phyloP scores from a whole-genome alignment of 1,140 invertebrate species.

The Drosophila orosa region DNA sequence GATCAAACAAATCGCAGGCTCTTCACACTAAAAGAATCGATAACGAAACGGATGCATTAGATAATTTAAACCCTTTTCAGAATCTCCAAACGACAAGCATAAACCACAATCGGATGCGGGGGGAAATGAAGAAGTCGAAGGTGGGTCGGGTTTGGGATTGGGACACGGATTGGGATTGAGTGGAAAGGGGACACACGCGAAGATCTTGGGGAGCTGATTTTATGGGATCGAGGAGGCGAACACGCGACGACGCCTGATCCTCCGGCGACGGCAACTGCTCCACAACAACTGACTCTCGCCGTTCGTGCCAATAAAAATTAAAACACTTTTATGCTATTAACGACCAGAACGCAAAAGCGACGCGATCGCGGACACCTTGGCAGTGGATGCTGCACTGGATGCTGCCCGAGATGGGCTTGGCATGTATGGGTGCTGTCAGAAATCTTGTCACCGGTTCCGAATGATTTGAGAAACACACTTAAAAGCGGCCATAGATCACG shows the following conservation, averaged over 20 bases:
- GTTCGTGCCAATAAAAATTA: conserved; percentile 81
- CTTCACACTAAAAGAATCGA: conserved; percentile 66
- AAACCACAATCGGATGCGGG: conserved; percentile 29
- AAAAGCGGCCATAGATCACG: conserved; percentile 50
- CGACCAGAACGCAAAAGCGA: conserved; percentile 65
- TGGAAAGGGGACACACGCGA: conserved; percentile 57
- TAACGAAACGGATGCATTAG: conserved; percentile 79
- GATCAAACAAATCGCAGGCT: conserved; percentile 65
- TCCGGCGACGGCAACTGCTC: conserved; percentile 57
- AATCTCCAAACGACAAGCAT: conserved; percentile 50
- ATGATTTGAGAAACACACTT: conserved; percentile 42
- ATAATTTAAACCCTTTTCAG: conserved; percentile 65
- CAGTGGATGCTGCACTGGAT: conserved; percentile 32
- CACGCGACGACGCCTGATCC: conserved; percentile 63
- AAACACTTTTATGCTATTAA: conserved; percentile 81
- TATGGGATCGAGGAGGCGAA: conserved; percentile 58
- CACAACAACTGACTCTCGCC: conserved; percentile 61
- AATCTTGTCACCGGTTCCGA: conserved; percentile 25
- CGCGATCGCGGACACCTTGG: conserved; percentile 54
- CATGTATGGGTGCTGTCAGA: conserved; percentile 52
- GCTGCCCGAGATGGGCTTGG: conserved; percentile 30
- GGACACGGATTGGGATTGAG: conserved; percentile 4
- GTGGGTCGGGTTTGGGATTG: background rate
- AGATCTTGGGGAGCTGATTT: conserved; percentile 69
- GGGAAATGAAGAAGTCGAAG: conserved; percentile 8